Evolutionary conservation across 2,113 vertebrate genomes (phyloP).

Genomic region (Piaya cayana): DNA sequence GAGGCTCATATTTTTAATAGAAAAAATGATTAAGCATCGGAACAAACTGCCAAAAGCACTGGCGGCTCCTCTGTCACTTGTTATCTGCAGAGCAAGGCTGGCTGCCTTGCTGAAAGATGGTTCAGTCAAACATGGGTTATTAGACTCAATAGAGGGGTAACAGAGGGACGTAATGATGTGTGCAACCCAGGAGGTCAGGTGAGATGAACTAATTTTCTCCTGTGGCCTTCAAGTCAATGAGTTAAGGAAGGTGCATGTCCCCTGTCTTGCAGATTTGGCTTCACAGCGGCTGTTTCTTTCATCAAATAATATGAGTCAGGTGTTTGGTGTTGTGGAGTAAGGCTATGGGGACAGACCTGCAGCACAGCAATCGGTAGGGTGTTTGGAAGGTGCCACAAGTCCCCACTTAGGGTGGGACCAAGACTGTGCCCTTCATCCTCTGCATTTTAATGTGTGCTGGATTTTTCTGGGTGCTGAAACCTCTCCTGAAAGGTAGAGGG

Average conservation of each 20-base stretch:
- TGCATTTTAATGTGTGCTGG: too few relatives aligned
- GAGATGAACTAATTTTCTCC: conserved; percentile 58
- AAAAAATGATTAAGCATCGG: conserved; percentile 61
- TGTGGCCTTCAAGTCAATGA: not conserved
- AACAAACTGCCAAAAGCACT: conserved; percentile 49
- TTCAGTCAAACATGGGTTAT: conserved; percentile 43
- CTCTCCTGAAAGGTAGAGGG: not conserved
- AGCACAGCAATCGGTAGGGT: not conserved
- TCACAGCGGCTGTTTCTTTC: fast-evolving
- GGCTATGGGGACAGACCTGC: not conserved
- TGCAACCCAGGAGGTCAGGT: conserved; percentile 50
- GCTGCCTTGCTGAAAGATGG: conserved; percentile 46
- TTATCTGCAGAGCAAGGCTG: conserved; percentile 57
- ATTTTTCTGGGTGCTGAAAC: not conserved
- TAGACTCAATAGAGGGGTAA: conserved; percentile 36
- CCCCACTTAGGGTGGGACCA: fast-evolving
- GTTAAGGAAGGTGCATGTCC: conserved; percentile 12
- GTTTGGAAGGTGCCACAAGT: fast-evolving
- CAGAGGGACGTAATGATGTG: conserved; percentile 24
- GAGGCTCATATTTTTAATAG: conserved; percentile 63
- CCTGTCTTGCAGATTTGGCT: not conserved
- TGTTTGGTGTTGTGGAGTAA: not conserved
- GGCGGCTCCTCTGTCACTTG: conserved; percentile 14
- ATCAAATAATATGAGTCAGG: fast-evolving
- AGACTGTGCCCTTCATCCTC: not conserved